Evolutionary conservation across 1,140 invertebrate species (phyloP), one percentile per base, ranked within the genome.

Genomic region (Pararge aegeria): DNA sequence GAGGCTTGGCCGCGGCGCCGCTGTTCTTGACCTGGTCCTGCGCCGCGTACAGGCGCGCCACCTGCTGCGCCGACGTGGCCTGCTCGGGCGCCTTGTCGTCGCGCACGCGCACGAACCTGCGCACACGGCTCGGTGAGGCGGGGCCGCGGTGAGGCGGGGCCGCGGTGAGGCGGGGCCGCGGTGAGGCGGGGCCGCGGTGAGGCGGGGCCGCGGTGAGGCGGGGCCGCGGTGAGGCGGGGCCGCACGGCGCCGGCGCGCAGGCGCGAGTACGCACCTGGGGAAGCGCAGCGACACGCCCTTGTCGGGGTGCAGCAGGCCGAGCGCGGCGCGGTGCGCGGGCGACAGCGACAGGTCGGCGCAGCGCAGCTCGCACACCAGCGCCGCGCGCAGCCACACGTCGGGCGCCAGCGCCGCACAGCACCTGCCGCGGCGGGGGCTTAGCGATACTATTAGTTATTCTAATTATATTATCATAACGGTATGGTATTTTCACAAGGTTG

Each of bases 341-440:
- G 98, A 99, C 19, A 99, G 92, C 5, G 98, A 99, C 18, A 99
- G 92, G 92, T 99, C 99, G 0, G 98, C 99, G 87, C 97, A 99
- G 90, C 99, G 99, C 6, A 99, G 94, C 92, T 99, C 99, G 98
- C 98, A 99, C 10, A 99, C 97, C 86, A 96, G 94, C 5, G 94
- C 93, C 2, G 97, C 91, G 68, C 97, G 96, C 87, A 99, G 98
- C 98, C 98, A 99, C 78, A 95, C 96, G 91, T 99, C 98, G 7
- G 98, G 97, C 68, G 94, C 92, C 52, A 95, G 91, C 21, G 91
- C 90, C 2, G 83, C 70, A 80, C 98, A 97, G 77, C 91, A 98
- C 44, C 94, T 88, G 73, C 0, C 34, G 2, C n/a, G n/a, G 10
- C 34, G 10, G 9, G 9, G 34, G n/a, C 34, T 3, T 10, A n/a